Evolutionary conservation across 2,797 vertebrate species (phyloP).

Genomic region (Mastacembelus armatus): DNA sequence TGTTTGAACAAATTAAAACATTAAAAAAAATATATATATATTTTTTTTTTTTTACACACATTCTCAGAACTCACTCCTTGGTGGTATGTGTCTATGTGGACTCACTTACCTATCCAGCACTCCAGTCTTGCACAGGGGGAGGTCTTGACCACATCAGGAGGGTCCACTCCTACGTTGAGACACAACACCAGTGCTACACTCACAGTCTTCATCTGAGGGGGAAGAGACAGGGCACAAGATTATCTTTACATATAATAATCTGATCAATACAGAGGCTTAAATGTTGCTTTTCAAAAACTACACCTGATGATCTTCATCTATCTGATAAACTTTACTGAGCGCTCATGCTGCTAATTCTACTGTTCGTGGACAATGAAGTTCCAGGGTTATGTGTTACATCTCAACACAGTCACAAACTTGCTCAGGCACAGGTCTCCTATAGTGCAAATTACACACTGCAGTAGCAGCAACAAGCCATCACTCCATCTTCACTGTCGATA

Average conservation of each 20-base stretch:
- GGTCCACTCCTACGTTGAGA: conserved; percentile 98
- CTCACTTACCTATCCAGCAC: conserved; percentile 95
- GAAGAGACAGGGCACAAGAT: conserved; percentile 1
- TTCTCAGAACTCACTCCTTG: too few species aligned
- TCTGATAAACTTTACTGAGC: background rate
- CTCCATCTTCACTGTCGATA: conserved; percentile 6
- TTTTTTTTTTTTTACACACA: too few species aligned
- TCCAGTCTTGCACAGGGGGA: conserved; percentile 96
- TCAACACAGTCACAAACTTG: conserved; percentile 4
- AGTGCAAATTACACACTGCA: conserved; percentile 13
- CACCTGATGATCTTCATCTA: background rate
- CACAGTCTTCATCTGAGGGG: conserved; percentile 96
- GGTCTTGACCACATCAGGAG: conserved; percentile 98
- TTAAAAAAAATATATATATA: too few species aligned
- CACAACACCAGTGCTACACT: conserved; percentile 97
- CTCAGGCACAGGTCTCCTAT: background rate
- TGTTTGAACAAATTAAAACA: too few species aligned
- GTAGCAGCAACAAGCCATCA: background rate
- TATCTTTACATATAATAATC: background rate
- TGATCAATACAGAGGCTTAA: background rate
- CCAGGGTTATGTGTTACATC: conserved; percentile 7
- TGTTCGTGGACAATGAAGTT: conserved; percentile 7
- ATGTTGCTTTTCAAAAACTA: background rate
- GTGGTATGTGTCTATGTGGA: too few species aligned
- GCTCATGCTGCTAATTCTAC: conserved; percentile 2